Evolutionary conservation across 2,113 vertebrate genomes (phyloP).

Genomic region (Mohoua ochrocephala): DNA sequence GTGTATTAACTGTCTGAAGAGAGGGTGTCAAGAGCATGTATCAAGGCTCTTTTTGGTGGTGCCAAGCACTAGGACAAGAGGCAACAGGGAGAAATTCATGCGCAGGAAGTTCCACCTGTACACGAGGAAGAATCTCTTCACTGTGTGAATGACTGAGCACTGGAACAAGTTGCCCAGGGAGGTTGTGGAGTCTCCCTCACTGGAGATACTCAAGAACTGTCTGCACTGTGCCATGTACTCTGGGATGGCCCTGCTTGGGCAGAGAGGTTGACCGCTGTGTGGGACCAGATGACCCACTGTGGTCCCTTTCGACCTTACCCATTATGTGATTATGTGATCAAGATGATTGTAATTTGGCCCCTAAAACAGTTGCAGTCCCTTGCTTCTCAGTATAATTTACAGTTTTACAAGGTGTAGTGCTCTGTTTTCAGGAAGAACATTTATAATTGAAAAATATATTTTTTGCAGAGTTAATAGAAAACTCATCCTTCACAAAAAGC

Average conservation of each 20-base stretch:
- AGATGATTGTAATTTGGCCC: not conserved
- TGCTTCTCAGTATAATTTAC: not conserved
- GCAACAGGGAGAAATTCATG: fast-evolving
- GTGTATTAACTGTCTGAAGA: not conserved
- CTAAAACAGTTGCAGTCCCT: not conserved
- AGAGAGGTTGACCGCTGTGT: not conserved
- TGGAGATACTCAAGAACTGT: not conserved
- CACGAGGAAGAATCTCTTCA: not conserved
- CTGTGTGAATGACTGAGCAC: not conserved
- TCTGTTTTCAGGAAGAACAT: not conserved
- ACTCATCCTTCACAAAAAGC: fast-evolving
- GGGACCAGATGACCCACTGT: not conserved
- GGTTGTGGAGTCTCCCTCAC: not conserved
- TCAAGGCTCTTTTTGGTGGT: not conserved
- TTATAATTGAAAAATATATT: not conserved
- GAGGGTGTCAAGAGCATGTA: not conserved
- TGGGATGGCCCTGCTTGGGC: not conserved
- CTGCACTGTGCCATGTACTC: not conserved
- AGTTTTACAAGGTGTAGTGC: not conserved
- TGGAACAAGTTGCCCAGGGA: not conserved
- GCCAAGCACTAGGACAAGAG: not conserved
- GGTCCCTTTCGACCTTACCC: not conserved
- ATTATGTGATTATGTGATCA: not conserved
- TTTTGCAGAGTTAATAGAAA: not conserved
- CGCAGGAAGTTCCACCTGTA: not conserved